These are phyloP conservation scores for Drosophila borborema DNA, from an alignment of 2,888 invertebrate species.

Conservation along the genomic window DNA sequence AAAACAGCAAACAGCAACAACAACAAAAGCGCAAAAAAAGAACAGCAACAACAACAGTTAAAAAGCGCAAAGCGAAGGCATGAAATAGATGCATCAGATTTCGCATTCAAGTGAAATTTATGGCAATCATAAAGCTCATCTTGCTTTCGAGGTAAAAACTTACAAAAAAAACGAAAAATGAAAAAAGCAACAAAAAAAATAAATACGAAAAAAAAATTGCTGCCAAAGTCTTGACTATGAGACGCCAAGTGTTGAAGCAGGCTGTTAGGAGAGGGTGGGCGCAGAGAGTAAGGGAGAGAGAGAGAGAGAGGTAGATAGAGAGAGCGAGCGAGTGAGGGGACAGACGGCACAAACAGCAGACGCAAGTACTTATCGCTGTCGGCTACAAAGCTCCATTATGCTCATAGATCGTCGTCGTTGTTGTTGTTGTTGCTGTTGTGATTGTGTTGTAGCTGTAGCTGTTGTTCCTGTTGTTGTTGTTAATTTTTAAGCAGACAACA, in stretches of 20 bases:
- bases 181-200: neutral
- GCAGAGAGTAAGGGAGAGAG: neutral
- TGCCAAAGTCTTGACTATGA: slow-evolving; percentile 24
- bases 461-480: slow-evolving; percentile 26
- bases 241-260: neutral
- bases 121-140: slow-evolving; percentile 79
- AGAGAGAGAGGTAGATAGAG: neutral
- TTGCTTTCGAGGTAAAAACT: slow-evolving; percentile 77
- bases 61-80: slow-evolving; percentile 55
- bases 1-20: slow-evolving; percentile 10
- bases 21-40: slow-evolving; percentile 8
- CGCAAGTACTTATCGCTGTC: slow-evolving; percentile 51
- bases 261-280: slow-evolving; percentile 3
- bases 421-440: slow-evolving; percentile 4
- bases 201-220: slow-evolving; percentile 11
- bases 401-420: slow-evolving; percentile 48
- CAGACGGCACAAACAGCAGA: slow-evolving; percentile 18
- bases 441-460: slow-evolving; percentile 3
- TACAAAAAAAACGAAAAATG: slow-evolving; percentile 26
- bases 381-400: slow-evolving; percentile 53
- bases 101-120: slow-evolving; percentile 80
- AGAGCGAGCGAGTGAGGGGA: neutral
- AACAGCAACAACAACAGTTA: slow-evolving; percentile 17
- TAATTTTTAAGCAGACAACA: slow-evolving; percentile 43
- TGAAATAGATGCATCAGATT: slow-evolving; percentile 77